These are phyloP conservation scores for Aeoliscus strigatus DNA, from an alignment of 2,797 vertebrate genomes.

Conservation along the genomic window DNA sequence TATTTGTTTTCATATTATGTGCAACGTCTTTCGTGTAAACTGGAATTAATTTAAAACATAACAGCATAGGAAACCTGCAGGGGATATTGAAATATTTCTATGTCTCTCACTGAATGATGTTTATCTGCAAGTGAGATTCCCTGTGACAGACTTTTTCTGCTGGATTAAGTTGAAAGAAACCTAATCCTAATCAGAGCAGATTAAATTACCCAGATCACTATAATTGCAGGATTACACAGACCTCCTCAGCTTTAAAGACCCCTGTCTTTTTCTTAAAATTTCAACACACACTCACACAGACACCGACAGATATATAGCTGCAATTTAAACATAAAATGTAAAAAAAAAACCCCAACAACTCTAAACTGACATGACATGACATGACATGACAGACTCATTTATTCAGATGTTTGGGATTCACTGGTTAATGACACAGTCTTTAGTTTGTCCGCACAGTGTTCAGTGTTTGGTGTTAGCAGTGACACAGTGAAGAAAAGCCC, in stretches of 20 bases:
- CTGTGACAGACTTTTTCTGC: slow-evolving; percentile 36
- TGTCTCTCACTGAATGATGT: slow-evolving; percentile 10
- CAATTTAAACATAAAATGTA: no score
- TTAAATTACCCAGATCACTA: slow-evolving; percentile 59
- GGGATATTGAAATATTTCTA: not conserved
- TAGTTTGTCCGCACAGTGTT: no score
- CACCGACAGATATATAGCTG: not conserved
- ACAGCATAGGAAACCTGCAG: not conserved
- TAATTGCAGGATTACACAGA: slow-evolving; percentile 60
- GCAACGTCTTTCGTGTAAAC: not conserved
- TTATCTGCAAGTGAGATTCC: slow-evolving; percentile 17
- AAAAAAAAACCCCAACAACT: no score
- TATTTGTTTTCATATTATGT: not conserved
- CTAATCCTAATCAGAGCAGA: slow-evolving; percentile 60
- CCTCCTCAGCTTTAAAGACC: slow-evolving; percentile 19
- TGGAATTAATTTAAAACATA: not conserved
- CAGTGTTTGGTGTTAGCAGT: slow-evolving; percentile 35
- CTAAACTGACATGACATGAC: no score
- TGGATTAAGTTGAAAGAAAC: slow-evolving; percentile 52
- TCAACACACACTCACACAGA: not conserved
- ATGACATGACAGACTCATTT: no score
- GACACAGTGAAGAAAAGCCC: slow-evolving; percentile 52
- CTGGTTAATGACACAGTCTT: slow-evolving; percentile 17
- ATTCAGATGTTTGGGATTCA: slow-evolving; percentile 4
- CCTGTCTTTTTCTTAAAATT: slow-evolving; percentile 6